A percentile compares a stretch with the other conserved stretches of the same genome.
Evolutionary conservation across 1,140 invertebrate species (phyloP).

Genomic region (Drosophila dunni): DNA sequence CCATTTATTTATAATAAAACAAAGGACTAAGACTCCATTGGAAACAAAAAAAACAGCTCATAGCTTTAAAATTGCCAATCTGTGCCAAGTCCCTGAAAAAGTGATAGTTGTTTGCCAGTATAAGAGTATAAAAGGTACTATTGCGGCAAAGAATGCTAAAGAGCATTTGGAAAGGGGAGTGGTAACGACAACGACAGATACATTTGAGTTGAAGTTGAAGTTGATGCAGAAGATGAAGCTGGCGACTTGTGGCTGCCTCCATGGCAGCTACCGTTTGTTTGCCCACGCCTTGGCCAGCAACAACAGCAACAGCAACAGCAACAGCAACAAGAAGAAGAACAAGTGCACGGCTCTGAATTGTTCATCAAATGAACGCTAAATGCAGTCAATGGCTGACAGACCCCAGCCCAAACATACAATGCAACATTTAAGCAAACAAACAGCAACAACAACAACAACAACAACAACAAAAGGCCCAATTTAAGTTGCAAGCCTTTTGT

Average conservation of each 20-base stretch:
- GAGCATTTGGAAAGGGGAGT: constrained; percentile 69
- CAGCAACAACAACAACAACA: constrained; percentile 26
- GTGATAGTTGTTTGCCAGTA: not conserved
- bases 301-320: too few species aligned
- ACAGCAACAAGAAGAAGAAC: constrained; percentile 18
- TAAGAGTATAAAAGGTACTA: constrained; percentile 45
- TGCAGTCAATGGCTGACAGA: constrained; percentile 43
- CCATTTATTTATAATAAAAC: too few species aligned
- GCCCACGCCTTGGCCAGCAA: constrained; percentile 51
- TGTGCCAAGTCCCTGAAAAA: not conserved
- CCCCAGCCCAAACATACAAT: constrained; percentile 55
- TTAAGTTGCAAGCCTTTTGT: constrained; percentile 58
- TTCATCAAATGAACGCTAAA: constrained; percentile 81
- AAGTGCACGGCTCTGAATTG: constrained; percentile 76
- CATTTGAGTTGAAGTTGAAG: constrained; percentile 35
- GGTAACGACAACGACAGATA: constrained; percentile 29
- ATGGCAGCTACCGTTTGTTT: constrained; percentile 64
- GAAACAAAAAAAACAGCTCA: too few species aligned
- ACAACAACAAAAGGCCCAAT: constrained; percentile 54
- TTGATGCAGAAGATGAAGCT: constrained; percentile 24
- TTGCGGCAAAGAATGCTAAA: constrained; percentile 74
- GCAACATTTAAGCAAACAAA: constrained; percentile 80
- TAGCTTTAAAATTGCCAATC: too few species aligned
- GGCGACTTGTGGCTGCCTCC: constrained; percentile 20
- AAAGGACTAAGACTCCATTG: too few species aligned